These are phyloP conservation scores for Chamaetylas fuelleborni DNA, from an alignment of 2,113 vertebrate genomes.

Conservation along the genomic window DNA sequence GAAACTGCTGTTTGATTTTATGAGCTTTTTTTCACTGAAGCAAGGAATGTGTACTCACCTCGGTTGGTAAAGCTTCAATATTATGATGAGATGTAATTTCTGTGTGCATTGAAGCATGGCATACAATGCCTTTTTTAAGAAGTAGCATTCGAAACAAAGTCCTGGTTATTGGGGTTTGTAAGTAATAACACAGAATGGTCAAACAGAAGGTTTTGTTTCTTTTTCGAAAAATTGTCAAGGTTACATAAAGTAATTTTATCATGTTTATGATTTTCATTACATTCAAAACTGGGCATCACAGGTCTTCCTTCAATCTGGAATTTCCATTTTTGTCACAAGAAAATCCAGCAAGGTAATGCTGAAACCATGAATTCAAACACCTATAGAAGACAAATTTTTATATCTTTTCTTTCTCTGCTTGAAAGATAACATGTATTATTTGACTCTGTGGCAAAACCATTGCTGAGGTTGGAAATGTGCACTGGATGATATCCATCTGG, in stretches of 20 bases:
- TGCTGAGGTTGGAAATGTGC: not conserved
- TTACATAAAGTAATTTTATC: not conserved
- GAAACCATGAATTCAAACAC: not conserved
- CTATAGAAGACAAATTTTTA: not conserved
- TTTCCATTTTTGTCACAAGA: not conserved
- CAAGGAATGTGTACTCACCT: not conserved
- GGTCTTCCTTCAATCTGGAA: not conserved
- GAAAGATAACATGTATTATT: not conserved
- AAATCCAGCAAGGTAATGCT: not conserved
- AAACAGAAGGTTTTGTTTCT: not conserved
- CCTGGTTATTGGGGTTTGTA: not conserved
- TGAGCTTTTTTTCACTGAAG: not conserved
- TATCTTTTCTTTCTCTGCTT: not conserved
- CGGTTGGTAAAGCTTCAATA: not conserved
- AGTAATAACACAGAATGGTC: not conserved
- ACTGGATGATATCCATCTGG: not conserved
- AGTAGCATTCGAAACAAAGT: not conserved
- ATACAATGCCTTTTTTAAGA: not conserved
- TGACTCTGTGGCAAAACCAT: not conserved
- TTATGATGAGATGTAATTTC: slow-evolving; percentile 26
- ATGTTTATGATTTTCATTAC: not conserved
- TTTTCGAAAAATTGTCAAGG: not conserved
- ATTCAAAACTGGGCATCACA: not conserved
- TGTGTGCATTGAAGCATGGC: not conserved
- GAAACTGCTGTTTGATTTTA: not conserved